A percentile compares a stretch with the other conserved stretches of the same genome.
Conservation (phyloP, 2,797 vertebrate genomes). For the Pipistrellus kuhlii region DNA sequence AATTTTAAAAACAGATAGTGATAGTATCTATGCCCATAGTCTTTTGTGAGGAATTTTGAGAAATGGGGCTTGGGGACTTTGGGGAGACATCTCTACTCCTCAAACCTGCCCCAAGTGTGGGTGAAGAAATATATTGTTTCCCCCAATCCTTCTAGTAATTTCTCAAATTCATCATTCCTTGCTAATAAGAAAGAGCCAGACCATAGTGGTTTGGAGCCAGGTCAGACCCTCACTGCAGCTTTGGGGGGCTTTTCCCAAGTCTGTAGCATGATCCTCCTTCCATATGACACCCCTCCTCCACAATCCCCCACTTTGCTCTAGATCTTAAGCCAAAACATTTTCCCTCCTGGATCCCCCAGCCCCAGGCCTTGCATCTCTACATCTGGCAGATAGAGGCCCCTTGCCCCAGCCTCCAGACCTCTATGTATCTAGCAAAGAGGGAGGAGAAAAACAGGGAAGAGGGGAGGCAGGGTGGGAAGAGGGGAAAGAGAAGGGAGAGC, state of each 20-base stretch:
- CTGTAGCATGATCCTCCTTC: constrained; percentile 60
- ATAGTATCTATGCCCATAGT: not conserved
- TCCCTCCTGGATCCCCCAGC: not conserved
- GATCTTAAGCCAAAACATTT: constrained; percentile 66
- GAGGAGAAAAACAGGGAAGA: not conserved
- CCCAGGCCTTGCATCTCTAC: constrained; percentile 23
- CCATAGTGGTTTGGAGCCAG: constrained; percentile 81
- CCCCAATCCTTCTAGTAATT: constrained; percentile 74
- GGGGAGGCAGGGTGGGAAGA: not conserved
- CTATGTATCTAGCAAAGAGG: not conserved
- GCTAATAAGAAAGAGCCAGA: constrained; percentile 78
- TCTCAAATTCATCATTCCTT: constrained; percentile 79
- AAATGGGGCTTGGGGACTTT: not conserved
- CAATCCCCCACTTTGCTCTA: not conserved
- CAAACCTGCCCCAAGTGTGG: constrained; percentile 21
- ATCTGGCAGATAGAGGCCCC: not conserved
- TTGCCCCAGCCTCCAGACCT: not conserved
- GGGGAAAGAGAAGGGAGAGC: not conserved
- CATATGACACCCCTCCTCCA: not conserved
- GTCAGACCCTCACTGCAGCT: constrained; percentile 75
- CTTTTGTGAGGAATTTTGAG: not conserved
- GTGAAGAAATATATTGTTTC: constrained; percentile 79
- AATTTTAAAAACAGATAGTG: not conserved
- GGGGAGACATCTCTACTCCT: not conserved
- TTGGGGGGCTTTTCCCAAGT: constrained; percentile 64